Evolutionary conservation across 2,797 vertebrate species (phyloP).

Genomic region (Argyrosomus regius): DNA sequence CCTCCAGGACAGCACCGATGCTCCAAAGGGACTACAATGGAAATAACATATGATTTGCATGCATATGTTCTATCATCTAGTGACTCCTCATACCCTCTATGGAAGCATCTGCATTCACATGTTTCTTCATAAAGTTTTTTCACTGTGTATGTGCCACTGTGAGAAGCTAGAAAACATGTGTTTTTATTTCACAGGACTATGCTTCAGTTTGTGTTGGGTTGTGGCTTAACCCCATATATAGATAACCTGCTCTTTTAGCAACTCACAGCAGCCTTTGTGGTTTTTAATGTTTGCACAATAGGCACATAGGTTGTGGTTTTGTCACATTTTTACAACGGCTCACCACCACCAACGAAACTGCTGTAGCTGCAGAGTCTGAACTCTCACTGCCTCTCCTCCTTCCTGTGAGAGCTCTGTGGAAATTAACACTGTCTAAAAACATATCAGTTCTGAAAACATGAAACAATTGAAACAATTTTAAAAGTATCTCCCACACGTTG

Average conservation of each 20-base stretch:
- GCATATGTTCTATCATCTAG: background rate
- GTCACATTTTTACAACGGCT: slow-evolving; percentile 74
- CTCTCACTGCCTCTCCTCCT: slow-evolving; percentile 53
- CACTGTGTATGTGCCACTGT: background rate
- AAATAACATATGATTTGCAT: background rate
- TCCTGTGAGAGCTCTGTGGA: slow-evolving; percentile 58
- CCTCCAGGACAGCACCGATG: background rate
- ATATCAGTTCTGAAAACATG: slow-evolving; percentile 27
- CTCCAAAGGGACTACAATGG: background rate
- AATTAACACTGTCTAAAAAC: slow-evolving; percentile 40
- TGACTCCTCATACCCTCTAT: background rate
- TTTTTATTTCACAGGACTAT: slow-evolving; percentile 42
- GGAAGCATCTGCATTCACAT: background rate
- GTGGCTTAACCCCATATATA: slow-evolving; percentile 54
- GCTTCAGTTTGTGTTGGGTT: slow-evolving; percentile 59
- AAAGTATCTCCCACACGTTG: background rate
- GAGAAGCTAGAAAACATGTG: background rate
- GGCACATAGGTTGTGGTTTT: slow-evolving; percentile 65
- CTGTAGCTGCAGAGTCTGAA: slow-evolving; percentile 67
- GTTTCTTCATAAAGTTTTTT: background rate
- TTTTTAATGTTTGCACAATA: slow-evolving; percentile 71
- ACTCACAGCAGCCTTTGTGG: slow-evolving; percentile 55
- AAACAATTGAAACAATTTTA: slow-evolving; percentile 17
- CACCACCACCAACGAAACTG: slow-evolving; percentile 70
- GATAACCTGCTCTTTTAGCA: slow-evolving; percentile 61